Evolutionary conservation across 2,888 invertebrate species (phyloP), one percentile per base, ranked within the genome.

Genomic region (Graphium colonna): DNA sequence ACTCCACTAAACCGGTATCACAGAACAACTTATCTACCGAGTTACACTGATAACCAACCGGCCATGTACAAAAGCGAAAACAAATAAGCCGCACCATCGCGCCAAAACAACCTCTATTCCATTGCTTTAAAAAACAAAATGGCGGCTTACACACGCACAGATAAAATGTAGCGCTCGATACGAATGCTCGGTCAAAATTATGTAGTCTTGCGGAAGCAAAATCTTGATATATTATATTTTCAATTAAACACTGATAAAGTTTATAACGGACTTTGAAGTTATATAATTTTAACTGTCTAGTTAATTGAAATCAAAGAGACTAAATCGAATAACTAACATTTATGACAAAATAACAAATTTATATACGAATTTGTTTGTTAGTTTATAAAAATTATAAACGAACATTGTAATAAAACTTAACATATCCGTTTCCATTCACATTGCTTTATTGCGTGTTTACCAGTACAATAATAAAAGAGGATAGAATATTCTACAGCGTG

Each of bases 21-120:
- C 36, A 36, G n/a, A 36, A 9, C 7, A 36, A 26, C 16, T 45
- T 45, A 45, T 45, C 45, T 28, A 17, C 33, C 36, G n/a, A 45
- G 33, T 45, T 33, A 45, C 17, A 17, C 38, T 38, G 38, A 46
- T 46, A 45, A 45, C n/a, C n/a, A 21, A 21, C 21, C 21, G 21
- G 21, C 12, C 3, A 12, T 12, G n/a, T 36, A 36, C 12, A 12
- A 12, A 39, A 39, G 12, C 12, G 31, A 31, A 39, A 39, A 8
- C 39, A 39, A 39, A 13, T 7, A 39, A 39, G 2, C 4, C 10
- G 1, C 31, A 9, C 31, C 10, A 10, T 7, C 39, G n/a, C 39
- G 16, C 15, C 39, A 12, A 31, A 31, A 9, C 10, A 3, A 31
- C 31, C 31, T 31, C 9, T 31, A 31, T 31, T 9, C 9, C 31